Evolutionary conservation across 2,113 vertebrate species (phyloP).

Genomic region (Hemibagrus wyckioides): DNA sequence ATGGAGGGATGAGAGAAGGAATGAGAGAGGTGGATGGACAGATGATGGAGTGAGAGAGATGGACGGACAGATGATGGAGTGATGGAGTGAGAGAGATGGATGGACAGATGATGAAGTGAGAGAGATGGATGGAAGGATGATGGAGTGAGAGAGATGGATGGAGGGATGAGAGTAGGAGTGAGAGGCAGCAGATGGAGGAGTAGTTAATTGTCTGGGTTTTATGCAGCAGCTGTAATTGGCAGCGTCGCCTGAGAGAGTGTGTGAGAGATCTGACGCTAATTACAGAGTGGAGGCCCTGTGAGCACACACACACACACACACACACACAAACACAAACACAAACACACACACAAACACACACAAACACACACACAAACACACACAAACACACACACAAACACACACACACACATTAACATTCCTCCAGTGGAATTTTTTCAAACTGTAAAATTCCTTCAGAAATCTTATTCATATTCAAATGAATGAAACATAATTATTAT

Average conservation of each 20-base stretch:
- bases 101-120: background rate
- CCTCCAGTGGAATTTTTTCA: background rate
- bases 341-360: background rate
- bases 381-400: background rate
- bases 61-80: too few relatives aligned
- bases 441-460: background rate
- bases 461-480: background rate
- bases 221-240: background rate
- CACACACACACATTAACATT: background rate
- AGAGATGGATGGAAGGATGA: background rate
- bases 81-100: background rate
- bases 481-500: background rate
- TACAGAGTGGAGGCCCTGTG: background rate
- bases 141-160: background rate
- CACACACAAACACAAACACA: background rate
- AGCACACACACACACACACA: background rate
- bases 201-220: constrained; percentile 14
- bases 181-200: background rate
- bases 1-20: background rate
- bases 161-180: background rate
- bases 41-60: background rate
- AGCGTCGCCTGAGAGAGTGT: background rate
- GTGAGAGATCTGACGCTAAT: background rate
- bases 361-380: background rate
- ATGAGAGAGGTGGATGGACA: background rate